A percentile compares a stretch with the other conserved stretches of the same genome.
Conservation (phyloP, 2,797 vertebrate species). For the Catharus ustulatus region DNA sequence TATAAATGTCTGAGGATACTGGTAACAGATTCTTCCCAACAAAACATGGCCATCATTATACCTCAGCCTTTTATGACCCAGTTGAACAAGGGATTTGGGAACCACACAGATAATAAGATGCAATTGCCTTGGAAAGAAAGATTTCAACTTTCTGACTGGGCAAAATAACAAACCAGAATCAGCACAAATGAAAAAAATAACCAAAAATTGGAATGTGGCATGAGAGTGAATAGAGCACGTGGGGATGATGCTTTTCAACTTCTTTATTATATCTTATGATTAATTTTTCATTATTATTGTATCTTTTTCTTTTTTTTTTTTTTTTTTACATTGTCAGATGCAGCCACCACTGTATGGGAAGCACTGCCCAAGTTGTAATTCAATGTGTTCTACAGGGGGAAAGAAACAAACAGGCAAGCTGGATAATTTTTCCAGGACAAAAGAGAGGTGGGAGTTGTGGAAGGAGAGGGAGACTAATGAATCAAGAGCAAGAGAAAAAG, state of each 20-base stretch:
- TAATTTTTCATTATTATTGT: neutral
- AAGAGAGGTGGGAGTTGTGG: neutral
- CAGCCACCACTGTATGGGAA: neutral
- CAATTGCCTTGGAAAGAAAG: neutral
- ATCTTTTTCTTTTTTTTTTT: neutral
- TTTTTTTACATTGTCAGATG: neutral
- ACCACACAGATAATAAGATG: neutral
- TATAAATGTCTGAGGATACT: neutral
- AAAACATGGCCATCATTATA: neutral
- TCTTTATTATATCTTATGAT: neutral
- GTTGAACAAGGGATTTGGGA: too few relatives aligned
- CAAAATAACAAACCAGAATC: neutral
- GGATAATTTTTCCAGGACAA: neutral
- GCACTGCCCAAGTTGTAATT: neutral
- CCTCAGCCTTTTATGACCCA: neutral
- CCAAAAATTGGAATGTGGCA: fast-evolving
- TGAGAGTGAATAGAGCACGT: neutral
- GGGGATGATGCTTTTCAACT: neutral
- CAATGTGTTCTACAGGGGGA: neutral
- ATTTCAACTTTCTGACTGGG: neutral
- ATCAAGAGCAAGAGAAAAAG: neutral
- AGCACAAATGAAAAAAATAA: neutral
- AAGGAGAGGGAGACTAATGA: neutral
- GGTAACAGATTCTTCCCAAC: neutral
- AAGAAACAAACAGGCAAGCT: neutral